Conservation (phyloP, 2,113 vertebrate species). For the Tachysurus vachellii region DNA sequence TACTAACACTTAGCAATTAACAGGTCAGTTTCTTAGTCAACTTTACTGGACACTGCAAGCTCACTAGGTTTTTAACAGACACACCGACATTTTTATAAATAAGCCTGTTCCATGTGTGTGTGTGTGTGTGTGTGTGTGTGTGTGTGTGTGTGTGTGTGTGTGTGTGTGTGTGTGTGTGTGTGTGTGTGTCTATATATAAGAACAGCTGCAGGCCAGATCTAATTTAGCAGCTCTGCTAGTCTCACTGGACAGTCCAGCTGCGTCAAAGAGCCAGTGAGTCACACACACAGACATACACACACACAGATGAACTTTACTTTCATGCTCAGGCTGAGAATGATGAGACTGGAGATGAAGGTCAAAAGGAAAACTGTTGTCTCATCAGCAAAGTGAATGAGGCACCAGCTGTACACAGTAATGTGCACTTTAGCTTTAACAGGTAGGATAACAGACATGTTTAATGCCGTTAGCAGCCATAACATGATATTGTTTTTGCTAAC, state of each 20-base stretch:
- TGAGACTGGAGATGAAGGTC: constrained; percentile 28
- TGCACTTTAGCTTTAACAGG: background rate
- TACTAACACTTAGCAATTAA: background rate
- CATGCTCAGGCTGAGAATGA: constrained; percentile 10
- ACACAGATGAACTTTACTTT: constrained; percentile 2
- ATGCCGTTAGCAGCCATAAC: background rate
- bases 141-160: constrained; percentile 13
- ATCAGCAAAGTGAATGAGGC: background rate
- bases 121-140: constrained; percentile 25
- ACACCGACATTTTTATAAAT: constrained; percentile 28
- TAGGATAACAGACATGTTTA: background rate
- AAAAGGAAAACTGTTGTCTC: constrained; percentile 6
- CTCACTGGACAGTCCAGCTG: constrained; percentile 57
- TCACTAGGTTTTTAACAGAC: constrained; percentile 25
- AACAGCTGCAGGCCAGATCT: constrained; percentile 52
- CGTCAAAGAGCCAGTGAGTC: constrained; percentile 50
- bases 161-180: constrained; percentile 25
- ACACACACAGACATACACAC: constrained; percentile 8
- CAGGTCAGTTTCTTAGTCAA: constrained; percentile 21
- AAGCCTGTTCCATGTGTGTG: background rate
- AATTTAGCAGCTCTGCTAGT: constrained; percentile 51
- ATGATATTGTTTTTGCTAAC: background rate
- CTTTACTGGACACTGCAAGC: constrained; percentile 11
- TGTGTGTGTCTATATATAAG: constrained; percentile 52
- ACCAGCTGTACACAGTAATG: background rate